Percentiles rank a stretch among this genome's conserved stretches.
Evolutionary conservation across 2,113 vertebrate genomes (phyloP).

Genomic region (Corythaeola cristata): DNA sequence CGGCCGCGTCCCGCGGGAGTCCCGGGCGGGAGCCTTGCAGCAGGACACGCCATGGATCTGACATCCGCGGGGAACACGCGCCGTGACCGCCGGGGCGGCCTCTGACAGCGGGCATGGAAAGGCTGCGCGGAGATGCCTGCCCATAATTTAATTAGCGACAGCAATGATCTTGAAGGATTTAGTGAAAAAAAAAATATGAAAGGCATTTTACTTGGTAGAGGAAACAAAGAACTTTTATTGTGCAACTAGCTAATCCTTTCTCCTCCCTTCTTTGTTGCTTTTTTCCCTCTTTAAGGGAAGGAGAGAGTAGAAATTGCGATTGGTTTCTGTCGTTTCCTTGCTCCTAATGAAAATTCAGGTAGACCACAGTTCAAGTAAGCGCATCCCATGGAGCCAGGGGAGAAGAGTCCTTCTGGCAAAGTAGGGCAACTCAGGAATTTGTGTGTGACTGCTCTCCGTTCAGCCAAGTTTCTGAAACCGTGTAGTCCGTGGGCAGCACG

Average conservation of each 20-base stretch:
- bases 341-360: neutral
- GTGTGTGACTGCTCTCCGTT: neutral
- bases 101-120: neutral
- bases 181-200: neutral
- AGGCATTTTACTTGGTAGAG: neutral
- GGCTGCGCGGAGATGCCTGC: neutral
- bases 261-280: neutral
- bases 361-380: neutral
- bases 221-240: slow-evolving; percentile 26
- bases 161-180: neutral
- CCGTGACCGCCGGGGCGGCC: neutral
- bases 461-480: neutral
- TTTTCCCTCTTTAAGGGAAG: neutral
- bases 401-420: neutral
- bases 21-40: neutral
- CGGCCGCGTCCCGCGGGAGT: neutral
- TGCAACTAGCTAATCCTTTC: neutral
- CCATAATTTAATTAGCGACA: neutral
- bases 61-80: neutral
- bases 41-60: neutral
- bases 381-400: neutral
- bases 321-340: neutral
- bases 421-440: no score
- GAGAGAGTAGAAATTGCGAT: neutral
- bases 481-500: rapidly evolving